Evolutionary conservation across 2,888 invertebrate genomes (phyloP), one percentile per base, ranked within the genome.

Genomic region (Baronia brevicornis): DNA sequence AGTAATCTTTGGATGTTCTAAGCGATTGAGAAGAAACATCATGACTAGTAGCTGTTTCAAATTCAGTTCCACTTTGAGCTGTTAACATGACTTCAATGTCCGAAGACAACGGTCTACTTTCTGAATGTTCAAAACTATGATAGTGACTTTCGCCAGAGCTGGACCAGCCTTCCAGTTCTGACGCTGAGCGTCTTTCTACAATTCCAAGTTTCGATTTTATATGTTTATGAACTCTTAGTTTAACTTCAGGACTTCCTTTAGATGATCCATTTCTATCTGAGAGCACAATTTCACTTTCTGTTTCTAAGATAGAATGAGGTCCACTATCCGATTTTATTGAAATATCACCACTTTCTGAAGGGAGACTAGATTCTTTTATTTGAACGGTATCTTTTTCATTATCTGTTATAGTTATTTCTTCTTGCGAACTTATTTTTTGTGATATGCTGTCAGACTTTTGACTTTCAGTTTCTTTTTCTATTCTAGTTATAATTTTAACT

Each of bases 61-160:
- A 96, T 53, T 96, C 95, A 3, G 95, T 94, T 2, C 91, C 91
- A 26, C 91, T 91, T 38, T 87, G 87, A 6, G 91, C 91, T 2
- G 90, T 90, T 46, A 90, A 70, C 52, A 94, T 72, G n/a, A 91
- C 91, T 54, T 96, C 96, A 2, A 95, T 80, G 66, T 96, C 96
- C 0, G 95, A 95, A 2, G 95, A 96, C 38, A 92, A 87, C 0
- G 95, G 96, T 48, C 95, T 87, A 54, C 93, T 92, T 37, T 91
- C 90, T 8, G 89, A 90, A 54, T 92, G 90, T 59, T 94, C 95
- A 60, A 94, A 94, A 41, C 95, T 95, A 42, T 94, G 94, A 60
- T 95, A 95, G 49, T 93, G 92, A 59, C 95, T 95, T 54, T 94
- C 94, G 7, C 95, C 94, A 6, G 94, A 95, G 72, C 95, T 95